Evolutionary conservation across 1,140 invertebrate species (phyloP).

Genomic region (Neodiprion virginianus): DNA sequence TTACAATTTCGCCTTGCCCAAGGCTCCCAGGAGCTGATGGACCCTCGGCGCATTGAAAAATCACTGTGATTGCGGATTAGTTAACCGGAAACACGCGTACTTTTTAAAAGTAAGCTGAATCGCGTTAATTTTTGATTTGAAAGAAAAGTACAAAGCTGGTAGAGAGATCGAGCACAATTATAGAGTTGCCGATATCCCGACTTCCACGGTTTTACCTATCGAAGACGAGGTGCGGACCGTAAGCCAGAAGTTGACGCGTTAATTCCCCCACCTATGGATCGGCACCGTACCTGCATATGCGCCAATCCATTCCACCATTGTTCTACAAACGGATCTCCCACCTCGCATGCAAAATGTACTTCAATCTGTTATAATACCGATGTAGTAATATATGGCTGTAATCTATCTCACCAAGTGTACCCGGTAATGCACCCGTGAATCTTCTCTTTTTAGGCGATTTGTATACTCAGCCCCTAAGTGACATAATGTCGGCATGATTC

Average conservation of each 20-base stretch:
- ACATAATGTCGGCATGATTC: too few relatives aligned
- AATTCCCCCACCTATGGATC: slow-evolving; percentile 11
- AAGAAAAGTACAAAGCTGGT: background rate
- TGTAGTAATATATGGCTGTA: background rate
- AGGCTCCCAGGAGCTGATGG: slow-evolving; percentile 46
- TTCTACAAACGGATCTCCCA: background rate
- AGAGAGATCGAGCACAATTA: slow-evolving; percentile 52
- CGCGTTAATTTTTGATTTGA: background rate
- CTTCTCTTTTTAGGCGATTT: too few relatives aligned
- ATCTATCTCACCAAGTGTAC: too few relatives aligned
- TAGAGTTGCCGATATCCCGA: slow-evolving; percentile 8
- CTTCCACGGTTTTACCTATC: background rate
- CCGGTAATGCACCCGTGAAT: too few relatives aligned
- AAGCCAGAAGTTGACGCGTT: background rate
- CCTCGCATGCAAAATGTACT: background rate
- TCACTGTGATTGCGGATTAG: background rate
- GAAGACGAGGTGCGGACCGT: slow-evolving; percentile 16
- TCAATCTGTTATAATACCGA: background rate
- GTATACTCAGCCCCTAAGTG: too few relatives aligned
- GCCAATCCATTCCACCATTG: slow-evolving; percentile 16
- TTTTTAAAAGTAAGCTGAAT: background rate
- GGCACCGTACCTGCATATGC: slow-evolving; percentile 20
- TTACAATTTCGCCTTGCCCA: slow-evolving; percentile 50
- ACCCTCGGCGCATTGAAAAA: slow-evolving; percentile 47
- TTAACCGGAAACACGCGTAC: background rate